A percentile compares a stretch with the other conserved stretches of the same genome.
Evolutionary conservation across 1,140 invertebrate species (phyloP).

Genomic region (Pseudomyrmex dendroicus): DNA sequence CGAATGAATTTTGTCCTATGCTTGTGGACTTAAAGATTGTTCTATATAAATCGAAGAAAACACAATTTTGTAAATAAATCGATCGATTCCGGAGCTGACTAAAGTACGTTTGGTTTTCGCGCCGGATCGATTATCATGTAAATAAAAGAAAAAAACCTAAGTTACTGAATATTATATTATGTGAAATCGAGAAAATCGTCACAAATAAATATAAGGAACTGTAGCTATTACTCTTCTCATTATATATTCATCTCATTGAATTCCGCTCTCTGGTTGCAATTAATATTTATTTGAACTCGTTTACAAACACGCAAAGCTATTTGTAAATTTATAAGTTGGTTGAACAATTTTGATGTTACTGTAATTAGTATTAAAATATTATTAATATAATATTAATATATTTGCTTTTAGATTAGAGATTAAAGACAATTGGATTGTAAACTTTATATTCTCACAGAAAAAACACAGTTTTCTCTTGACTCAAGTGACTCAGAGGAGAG

Average conservation of each 20-base stretch:
- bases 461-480: no score
- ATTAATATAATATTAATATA: no score
- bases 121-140: slow-evolving; percentile 73
- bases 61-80: slow-evolving; percentile 74
- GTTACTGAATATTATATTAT: slow-evolving; percentile 76
- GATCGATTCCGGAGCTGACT: slow-evolving; percentile 62
- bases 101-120: slow-evolving; percentile 70
- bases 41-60: slow-evolving; percentile 52
- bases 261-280: background rate
- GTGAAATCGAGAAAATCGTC: slow-evolving; percentile 68
- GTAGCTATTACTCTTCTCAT: slow-evolving; percentile 62
- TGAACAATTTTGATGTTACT: background rate
- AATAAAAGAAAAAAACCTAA: slow-evolving; percentile 69
- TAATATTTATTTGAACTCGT: background rate
- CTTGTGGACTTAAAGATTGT: slow-evolving; percentile 54
- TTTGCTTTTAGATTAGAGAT: no score
- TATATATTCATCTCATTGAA: background rate
- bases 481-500: no score
- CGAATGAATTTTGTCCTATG: slow-evolving; percentile 34
- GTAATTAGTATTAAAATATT: no score
- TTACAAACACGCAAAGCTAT: background rate
- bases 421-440: no score
- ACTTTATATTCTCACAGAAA: no score
- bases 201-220: slow-evolving; percentile 71
- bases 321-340: background rate